Base-by-base conservation (phyloP, 2,797 vertebrate species). In the Syncerus caffer region DNA sequence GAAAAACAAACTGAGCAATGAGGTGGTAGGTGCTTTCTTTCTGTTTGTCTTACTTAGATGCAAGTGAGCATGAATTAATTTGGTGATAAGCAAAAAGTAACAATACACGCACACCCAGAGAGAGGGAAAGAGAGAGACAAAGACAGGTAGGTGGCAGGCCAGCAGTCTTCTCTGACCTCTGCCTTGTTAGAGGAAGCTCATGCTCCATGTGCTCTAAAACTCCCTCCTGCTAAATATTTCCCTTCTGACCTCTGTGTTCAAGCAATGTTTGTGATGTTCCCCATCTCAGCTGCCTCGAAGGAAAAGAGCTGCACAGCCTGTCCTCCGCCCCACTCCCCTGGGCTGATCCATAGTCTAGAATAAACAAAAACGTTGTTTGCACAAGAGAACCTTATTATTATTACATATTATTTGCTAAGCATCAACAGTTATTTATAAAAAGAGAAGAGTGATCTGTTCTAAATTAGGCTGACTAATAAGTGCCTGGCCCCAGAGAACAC, bases 281-380 rank as follows among this genome's bases (percentile, higher is more conserved):
- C 50, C 1, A 0, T 31, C n/a, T 78, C 67, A 80, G 80, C 42
- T 80, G 83, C 53, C 57, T 53, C 58, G 7, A 23, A 53, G 74
- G 50, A 25, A 38, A 83, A 92, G 83, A 58, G 21, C 31, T 12
- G 5, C 2, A 5, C 9, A 21, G 29, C n/a, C 45, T 76, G 31
- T 78, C 50, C 85, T 51, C 79, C 0, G 0, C 53, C 31, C 57
- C 27, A 25, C 57, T 14, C 38, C 53, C 31, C 5, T 1, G 2
- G 60, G 29, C 78, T 85, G 85, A 94, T 45, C 50, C 79, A 83
- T n/a, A 80, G 62, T 97, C 78, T 96, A 96, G 90, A 96, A 96
- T 67, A 96, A 97, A 93, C 97, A 96, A 92, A 92, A 90, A 83
- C 62, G 71, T 12, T 96, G 89, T 96, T 96, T 97, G 45, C 83